Evolutionary conservation across 2,113 vertebrate species (phyloP).

Genomic region (Ailuropoda melanoleuca): DNA sequence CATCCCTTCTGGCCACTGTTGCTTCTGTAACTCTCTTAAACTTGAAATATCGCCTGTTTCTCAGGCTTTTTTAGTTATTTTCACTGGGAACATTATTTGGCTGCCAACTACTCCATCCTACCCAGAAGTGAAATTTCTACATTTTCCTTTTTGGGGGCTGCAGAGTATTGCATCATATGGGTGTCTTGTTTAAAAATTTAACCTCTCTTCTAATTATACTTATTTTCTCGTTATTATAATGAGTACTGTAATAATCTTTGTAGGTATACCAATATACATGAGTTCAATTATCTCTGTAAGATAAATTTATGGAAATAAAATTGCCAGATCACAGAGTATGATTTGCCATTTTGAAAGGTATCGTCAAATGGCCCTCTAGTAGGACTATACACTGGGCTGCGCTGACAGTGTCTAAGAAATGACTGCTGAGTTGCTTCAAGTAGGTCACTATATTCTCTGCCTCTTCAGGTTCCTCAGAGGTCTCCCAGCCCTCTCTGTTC

Average conservation of each 20-base stretch:
- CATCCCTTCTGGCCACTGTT: neutral
- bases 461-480: neutral
- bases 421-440: neutral
- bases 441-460: too few species aligned
- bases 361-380: too few species aligned
- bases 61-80: neutral
- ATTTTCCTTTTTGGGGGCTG: neutral
- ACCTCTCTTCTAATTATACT: neutral
- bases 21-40: neutral
- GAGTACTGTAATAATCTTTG: neutral
- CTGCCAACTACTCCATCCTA: neutral
- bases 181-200: neutral
- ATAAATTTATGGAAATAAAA: neutral
- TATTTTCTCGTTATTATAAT: neutral
- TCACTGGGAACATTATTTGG: neutral
- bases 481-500: neutral
- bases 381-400: neutral
- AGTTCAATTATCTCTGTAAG: neutral
- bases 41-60: neutral
- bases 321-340: neutral
- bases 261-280: neutral
- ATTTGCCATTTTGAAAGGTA: neutral
- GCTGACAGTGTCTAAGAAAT: neutral
- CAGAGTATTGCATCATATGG: neutral
- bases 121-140: neutral